Evolutionary conservation across 2,113 vertebrate genomes (phyloP), one percentile per base, ranked within the genome.

Genomic region (Ceuthmochares aereus): DNA sequence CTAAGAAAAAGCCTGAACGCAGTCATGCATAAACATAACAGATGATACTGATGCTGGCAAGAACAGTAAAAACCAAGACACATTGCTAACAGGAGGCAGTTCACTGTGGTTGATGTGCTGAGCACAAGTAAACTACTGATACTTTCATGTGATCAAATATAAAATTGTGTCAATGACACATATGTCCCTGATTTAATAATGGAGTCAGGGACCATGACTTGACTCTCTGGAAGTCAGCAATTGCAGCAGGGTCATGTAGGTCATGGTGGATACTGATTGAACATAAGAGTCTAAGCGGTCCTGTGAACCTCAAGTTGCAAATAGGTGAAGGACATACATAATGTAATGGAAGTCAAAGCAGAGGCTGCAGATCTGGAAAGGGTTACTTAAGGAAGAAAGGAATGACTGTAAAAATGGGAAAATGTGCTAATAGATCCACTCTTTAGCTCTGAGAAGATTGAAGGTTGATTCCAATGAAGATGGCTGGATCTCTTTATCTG

Each of bases 171-270:
- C 0, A 91, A 54, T 62, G 0, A 56, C 29, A 16, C 14, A 8
- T 4, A 32, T 0, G 1, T 37, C 52, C 20, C 26, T 77, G 19
- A 43, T 64, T 60, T 66, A 56, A 22, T 56, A 83, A 27, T 4
- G 23, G 21, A 18, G 10, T 7, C 27, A 18, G 8, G 5, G 10
- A 10, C 32, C 42, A 52, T 0, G 1, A 8, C 29, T 15, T 34
- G 17, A 52, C 32, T 25, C n/a, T 26, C 60, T 78, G 37, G 22
- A 87, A 87, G 8, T 36, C 45, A 62, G 19, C 60, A 84, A 2
- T 43, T 87, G 32, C 34, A 77, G n/a, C 14, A 40, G 11, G 37
- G 16, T 22, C 2, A 0, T 54, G 14, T 27, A 73, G 26, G 13
- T 47, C n/a, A 49, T 87, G 30, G 42, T 51, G 45, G 74, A 21